phyloP scores from a whole-genome alignment of 2,888 invertebrate species.

The Venusia cambrica region DNA sequence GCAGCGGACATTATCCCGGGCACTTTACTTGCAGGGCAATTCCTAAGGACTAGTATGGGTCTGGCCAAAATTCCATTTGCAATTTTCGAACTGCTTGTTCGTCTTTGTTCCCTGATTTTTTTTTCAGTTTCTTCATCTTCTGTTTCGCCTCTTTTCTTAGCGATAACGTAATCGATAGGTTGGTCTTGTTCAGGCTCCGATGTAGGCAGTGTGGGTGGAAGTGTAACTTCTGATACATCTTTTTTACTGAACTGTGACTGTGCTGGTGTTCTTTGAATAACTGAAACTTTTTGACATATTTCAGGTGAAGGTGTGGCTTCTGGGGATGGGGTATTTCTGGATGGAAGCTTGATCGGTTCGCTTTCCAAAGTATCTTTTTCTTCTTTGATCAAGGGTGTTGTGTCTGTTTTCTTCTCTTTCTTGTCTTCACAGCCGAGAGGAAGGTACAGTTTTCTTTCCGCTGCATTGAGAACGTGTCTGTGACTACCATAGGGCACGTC shows the following conservation, averaged over 20 bases:
- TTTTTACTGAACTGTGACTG: slow-evolving; percentile 74
- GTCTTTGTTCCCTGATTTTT: slow-evolving; percentile 84
- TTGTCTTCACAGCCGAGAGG: slow-evolving; percentile 81
- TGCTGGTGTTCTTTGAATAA: slow-evolving; percentile 90
- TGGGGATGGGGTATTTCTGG: slow-evolving; percentile 73
- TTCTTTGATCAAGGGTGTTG: slow-evolving; percentile 78
- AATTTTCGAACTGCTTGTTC: slow-evolving; percentile 85
- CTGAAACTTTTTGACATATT: slow-evolving; percentile 86
- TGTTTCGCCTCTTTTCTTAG: slow-evolving; percentile 86
- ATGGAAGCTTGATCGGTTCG: slow-evolving; percentile 82
- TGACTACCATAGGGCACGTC: slow-evolving; percentile 90
- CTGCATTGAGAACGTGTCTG: slow-evolving; percentile 88
- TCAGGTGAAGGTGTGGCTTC: slow-evolving; percentile 83
- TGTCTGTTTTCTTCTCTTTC: slow-evolving; percentile 68
- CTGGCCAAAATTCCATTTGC: slow-evolving; percentile 78
- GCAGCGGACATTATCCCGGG: slow-evolving; percentile 87
- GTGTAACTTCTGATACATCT: slow-evolving; percentile 69
- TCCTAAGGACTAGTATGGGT: slow-evolving; percentile 79
- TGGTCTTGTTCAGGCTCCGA: slow-evolving; percentile 90
- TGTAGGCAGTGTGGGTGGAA: slow-evolving; percentile 73
- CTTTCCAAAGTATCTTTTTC: slow-evolving; percentile 84
- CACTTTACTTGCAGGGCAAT: slow-evolving; percentile 79
- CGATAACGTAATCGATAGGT: slow-evolving; percentile 93
- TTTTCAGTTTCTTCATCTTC: slow-evolving; percentile 86
- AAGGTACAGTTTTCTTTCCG: slow-evolving; percentile 90